Base-by-base conservation (phyloP, 2,113 vertebrate genomes). In the Clarias batrachus region DNA sequence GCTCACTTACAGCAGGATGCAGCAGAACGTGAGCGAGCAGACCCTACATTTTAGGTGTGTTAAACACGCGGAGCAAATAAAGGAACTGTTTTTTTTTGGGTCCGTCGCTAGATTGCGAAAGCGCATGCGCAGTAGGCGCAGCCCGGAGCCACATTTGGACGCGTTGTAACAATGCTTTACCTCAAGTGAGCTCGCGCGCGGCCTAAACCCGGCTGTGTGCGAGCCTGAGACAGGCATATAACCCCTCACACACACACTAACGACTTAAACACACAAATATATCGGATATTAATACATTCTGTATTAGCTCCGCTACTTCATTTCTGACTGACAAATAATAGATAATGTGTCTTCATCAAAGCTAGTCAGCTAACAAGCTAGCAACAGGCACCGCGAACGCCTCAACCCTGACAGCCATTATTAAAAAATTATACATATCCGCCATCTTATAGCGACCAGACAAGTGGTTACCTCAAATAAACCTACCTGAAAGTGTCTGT, bases 381-480 rank as follows among this genome's bases (percentile, higher is more conserved):
- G 77, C 87, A 63, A 56, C 78, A 81, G 30, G 30, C 78, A 81
- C 6, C 16, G 73, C 60, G 52, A 83, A 86, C 23, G 21, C 85
- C 63, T 25, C 30, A 52, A 8, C 33, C 56, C 2, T 37, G 56
- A 33, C 78, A 60, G 56, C 57, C 78, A 57, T 79, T 30, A 59
- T 57, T 56, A 17, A 62, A 54, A 33, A 41, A 59, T 33, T 33
- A n/a, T 41, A 33, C 92, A 90, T 48, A 65, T 27, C 78, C 81
- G 84, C 76, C 87, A 84, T 81, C 66, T 79, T 48, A 10, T 11
- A 81, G 54, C 21, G 11, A 41, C 41, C 19, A 21, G 25, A n/a
- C 1, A 7, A 7, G 27, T 14, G 2, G 17, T 13, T 0, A 1
- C 3, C 11, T 14, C 30, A 41, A 0, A 23, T 14, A 21, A 41